phyloP scores from a whole-genome alignment of 1,140 invertebrate genomes.

The Stegodyphus mimosarum region DNA sequence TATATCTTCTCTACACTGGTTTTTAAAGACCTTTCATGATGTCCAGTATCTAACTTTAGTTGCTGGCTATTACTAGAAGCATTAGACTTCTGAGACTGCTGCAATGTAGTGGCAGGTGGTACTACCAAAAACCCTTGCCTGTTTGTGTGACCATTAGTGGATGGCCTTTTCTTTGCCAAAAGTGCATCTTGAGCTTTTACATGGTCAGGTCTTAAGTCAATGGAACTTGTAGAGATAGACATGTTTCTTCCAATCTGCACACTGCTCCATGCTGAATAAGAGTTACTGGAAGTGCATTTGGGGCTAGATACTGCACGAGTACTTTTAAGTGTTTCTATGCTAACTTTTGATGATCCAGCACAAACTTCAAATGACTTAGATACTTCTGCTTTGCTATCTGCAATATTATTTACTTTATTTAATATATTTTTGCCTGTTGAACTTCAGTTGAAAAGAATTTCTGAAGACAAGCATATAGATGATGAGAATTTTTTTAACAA shows the following conservation, averaged over 20 bases:
- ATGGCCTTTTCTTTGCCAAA: not conserved
- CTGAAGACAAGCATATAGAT: no score
- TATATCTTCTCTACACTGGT: not conserved
- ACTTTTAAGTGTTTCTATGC: not conserved
- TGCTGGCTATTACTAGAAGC: not conserved
- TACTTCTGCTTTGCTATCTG: slow-evolving; percentile 15
- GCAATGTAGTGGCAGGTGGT: slow-evolving; percentile 19
- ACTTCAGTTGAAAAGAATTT: no score
- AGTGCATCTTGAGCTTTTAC: not conserved
- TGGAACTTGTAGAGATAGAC: not conserved
- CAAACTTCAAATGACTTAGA: not conserved
- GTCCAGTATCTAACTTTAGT: no score
- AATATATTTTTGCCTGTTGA: no score
- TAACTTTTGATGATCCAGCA: not conserved
- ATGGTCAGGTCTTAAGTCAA: not conserved
- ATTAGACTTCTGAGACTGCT: slow-evolving; percentile 2
- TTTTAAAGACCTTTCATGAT: slow-evolving; percentile 7
- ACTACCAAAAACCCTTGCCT: slow-evolving; percentile 1
- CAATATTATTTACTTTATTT: not conserved
- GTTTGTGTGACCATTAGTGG: not conserved
- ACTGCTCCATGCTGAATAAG: slow-evolving; percentile 25
- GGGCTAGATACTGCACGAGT: slow-evolving; percentile 19
- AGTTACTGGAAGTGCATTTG: not conserved
- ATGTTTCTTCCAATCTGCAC: not conserved
- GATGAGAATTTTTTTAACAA: not conserved